These are phyloP conservation scores for Phrynosoma blainvillii DNA, from an alignment of 2,113 vertebrate species.

Conservation along the genomic window DNA sequence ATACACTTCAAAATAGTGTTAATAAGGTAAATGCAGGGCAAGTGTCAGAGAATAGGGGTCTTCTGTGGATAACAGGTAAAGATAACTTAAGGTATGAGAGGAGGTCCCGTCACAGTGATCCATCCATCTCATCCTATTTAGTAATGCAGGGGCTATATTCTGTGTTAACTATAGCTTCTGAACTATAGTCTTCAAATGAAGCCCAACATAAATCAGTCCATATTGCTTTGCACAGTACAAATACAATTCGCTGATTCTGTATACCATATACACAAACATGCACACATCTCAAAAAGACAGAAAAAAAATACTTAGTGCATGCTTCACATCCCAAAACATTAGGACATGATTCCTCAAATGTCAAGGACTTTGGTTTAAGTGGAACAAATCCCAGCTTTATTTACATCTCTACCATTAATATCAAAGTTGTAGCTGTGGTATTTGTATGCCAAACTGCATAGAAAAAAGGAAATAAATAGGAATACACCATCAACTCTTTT, in stretches of 20 bases:
- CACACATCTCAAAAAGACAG: not conserved
- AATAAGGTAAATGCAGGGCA: no score
- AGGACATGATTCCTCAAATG: not conserved
- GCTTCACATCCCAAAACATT: not conserved
- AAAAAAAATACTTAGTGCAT: not conserved
- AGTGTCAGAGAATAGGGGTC: no score
- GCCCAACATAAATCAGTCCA: no score
- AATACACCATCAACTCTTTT: no score
- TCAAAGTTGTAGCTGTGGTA: not conserved
- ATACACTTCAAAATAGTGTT: no score
- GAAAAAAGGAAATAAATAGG: not conserved
- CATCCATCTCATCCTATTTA: not conserved
- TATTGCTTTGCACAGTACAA: not conserved
- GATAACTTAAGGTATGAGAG: no score
- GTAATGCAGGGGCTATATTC: not conserved
- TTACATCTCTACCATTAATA: not conserved
- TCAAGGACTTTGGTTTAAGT: not conserved
- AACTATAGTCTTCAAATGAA: no score
- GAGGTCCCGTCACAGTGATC: no score
- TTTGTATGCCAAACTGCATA: not conserved
- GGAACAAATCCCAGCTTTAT: not conserved
- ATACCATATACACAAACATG: not conserved
- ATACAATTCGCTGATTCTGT: not conserved
- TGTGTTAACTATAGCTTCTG: not conserved
- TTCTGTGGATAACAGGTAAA: no score